Evolutionary conservation across 2,888 invertebrate genomes (phyloP), one percentile per base, ranked within the genome.

Genomic region (Clusia tigrina): DNA sequence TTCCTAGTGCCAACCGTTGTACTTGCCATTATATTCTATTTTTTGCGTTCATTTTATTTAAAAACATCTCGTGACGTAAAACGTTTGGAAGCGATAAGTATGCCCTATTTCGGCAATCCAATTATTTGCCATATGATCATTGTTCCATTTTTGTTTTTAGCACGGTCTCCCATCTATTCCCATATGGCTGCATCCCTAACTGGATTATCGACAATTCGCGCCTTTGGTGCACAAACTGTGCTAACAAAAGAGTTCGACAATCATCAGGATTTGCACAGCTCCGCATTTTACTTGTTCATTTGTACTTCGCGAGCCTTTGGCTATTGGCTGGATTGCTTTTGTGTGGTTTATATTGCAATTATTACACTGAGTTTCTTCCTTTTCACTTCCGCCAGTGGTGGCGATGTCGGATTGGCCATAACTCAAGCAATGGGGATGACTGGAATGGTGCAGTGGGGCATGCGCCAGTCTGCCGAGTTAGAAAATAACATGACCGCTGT

Each of bases 231-330:
- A 0, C 91, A 95, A 78, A 87, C 89, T 52, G 89, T 91, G 37
- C 89, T 97, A 55, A 89, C 89, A 54, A 85, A 87, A 46, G 93
- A 94, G 78, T 94, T 94, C 75, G 94, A 94, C 73, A 88, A 88
- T 70, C 91, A 92, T 76, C 93, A 93, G 81, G 92, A 93, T 77
- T 79, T 92, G 1, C 96, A 98, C 78, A 94, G 95, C 60, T 92
- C 96, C 0, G 91, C 97, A 0, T 98, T 95, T 91, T 97, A 91
- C 79, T 85, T 95, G 74, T 96, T 96, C 81, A 90, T 98, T 37
- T 89, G 93, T 0, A 91, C 94, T 1, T 93, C 94, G 1, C 89
- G 97, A 67, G 97, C 98, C 72, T 96, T 98, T 79, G 97, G 96
- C 0, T 93, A 96, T 78, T 94, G 94, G 88, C 85, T 98, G 74